Conservation (phyloP, 2,888 invertebrate species). For the Anorthoa munda region DNA sequence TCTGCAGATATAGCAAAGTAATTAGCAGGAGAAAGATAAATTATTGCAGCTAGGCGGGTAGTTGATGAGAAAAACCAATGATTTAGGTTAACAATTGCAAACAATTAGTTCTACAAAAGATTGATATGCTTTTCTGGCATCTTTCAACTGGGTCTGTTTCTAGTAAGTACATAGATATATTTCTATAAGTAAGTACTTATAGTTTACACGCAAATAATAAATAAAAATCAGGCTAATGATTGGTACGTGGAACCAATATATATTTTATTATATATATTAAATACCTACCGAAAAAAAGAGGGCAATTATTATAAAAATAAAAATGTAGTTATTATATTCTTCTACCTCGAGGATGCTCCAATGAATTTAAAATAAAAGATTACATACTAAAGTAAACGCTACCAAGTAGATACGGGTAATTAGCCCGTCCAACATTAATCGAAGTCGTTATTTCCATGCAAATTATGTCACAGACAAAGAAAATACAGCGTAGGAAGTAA, state of each 20-base stretch:
- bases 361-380: neutral
- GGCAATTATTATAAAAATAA: neutral
- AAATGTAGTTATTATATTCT: neutral
- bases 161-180: too few relatives aligned
- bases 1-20: neutral
- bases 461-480: slow-evolving; percentile 24
- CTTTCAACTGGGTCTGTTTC: neutral
- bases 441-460: slow-evolving; percentile 19
- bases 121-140: neutral
- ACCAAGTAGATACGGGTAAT: neutral
- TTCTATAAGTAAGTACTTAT: too few relatives aligned
- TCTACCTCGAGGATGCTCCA: neutral
- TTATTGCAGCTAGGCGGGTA: slow-evolving; percentile 20
- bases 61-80: neutral
- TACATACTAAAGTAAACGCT: neutral
- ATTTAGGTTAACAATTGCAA: neutral
- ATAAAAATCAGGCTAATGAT: too few relatives aligned
- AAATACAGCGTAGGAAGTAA: slow-evolving; percentile 1
- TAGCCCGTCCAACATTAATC: neutral
- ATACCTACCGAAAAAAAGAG: too few relatives aligned
- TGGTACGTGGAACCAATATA: too few relatives aligned
- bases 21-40: slow-evolving; percentile 32
- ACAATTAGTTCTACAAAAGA: neutral
- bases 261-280: too few relatives aligned
- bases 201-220: too few relatives aligned